Evolutionary conservation across 2,113 vertebrate species (phyloP).

Genomic region (Elephantulus edwardii): DNA sequence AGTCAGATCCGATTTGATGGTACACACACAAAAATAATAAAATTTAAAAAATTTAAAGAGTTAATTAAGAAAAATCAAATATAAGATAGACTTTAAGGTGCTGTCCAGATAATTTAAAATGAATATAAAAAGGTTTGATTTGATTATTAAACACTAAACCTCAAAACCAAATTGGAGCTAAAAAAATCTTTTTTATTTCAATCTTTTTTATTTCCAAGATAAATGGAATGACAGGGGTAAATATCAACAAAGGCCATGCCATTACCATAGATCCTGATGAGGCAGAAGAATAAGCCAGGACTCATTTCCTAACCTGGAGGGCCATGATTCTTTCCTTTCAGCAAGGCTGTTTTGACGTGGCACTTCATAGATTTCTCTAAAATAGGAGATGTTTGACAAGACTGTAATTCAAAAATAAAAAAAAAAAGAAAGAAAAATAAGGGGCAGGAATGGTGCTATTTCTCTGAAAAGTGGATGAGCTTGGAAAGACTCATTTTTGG

Average conservation of each 20-base stretch:
- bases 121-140: background rate
- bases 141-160: background rate
- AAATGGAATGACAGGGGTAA: background rate
- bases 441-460: background rate
- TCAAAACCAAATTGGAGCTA: no score
- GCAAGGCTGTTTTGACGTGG: rapidly evolving
- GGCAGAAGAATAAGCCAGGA: background rate
- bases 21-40: no score
- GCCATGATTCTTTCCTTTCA: background rate
- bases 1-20: no score
- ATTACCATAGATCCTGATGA: rapidly evolving
- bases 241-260: no score
- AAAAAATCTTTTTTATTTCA: background rate
- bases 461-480: background rate
- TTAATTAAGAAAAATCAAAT: no score
- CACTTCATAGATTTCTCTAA: background rate
- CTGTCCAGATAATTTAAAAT: background rate
- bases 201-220: background rate
- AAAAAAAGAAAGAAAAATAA: no score
- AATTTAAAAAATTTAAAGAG: no score
- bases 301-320: background rate
- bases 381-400: background rate
- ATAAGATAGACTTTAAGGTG: background rate
- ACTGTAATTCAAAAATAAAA: no score
- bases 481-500: background rate